phyloP scores from a whole-genome alignment of 2,797 vertebrate genomes.

The Atherinosoma microstoma region DNA sequence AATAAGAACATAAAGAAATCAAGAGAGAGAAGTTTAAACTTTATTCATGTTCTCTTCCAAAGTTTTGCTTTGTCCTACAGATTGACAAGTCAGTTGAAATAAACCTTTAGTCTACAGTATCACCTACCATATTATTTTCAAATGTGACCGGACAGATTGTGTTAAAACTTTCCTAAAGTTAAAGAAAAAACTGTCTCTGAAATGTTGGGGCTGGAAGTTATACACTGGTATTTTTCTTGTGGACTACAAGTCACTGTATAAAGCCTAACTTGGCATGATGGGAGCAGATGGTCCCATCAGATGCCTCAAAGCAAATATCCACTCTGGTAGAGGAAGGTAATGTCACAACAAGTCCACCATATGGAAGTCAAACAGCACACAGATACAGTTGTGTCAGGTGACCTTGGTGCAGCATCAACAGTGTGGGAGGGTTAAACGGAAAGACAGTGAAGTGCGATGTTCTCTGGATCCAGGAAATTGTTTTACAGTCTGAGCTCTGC shows the following conservation, averaged over 20 bases:
- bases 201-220: background rate
- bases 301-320: constrained; percentile 58
- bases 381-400: constrained; percentile 41
- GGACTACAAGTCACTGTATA: constrained; percentile 17
- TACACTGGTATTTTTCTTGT: constrained; percentile 22
- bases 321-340: constrained; percentile 36
- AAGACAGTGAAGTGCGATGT: constrained; percentile 36
- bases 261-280: constrained; percentile 33
- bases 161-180: background rate
- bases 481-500: constrained; percentile 31
- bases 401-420: constrained; percentile 63
- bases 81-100: background rate
- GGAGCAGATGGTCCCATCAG: constrained; percentile 62
- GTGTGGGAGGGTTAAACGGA: constrained; percentile 12
- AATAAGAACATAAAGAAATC: background rate
- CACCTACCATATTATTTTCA: background rate
- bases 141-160: background rate
- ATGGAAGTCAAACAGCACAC: constrained; percentile 48
- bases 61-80: background rate
- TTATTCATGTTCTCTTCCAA: background rate
- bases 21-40: background rate
- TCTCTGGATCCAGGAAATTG: constrained; percentile 53
- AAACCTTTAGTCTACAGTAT: background rate
- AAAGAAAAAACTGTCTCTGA: background rate
- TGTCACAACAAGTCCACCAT: constrained; percentile 10